A percentile compares a stretch with the other conserved stretches of the same genome.
Evolutionary conservation across 2,888 invertebrate genomes (phyloP).

Genomic region (Aleiodes leptofemur): DNA sequence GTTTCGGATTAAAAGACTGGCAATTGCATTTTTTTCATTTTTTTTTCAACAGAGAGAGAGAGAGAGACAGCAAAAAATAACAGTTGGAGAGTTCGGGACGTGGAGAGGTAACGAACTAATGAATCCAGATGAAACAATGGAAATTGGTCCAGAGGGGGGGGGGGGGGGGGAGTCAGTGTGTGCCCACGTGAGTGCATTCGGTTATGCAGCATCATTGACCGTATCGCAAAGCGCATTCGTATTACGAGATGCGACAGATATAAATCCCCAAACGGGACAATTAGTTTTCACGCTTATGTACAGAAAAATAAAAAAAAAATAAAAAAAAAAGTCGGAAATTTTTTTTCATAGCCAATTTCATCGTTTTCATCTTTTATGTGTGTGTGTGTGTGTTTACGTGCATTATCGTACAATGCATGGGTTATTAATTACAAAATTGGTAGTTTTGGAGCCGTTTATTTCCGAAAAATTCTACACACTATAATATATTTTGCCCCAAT

Average conservation of each 20-base stretch:
- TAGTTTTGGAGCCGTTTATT: neutral
- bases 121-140: slow-evolving; percentile 33
- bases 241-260: slow-evolving; percentile 35
- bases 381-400: neutral
- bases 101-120: slow-evolving; percentile 1
- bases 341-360: slow-evolving; percentile 5
- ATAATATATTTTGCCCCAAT: neutral
- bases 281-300: slow-evolving; percentile 37
- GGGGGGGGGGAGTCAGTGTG: neutral
- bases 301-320: neutral
- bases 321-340: neutral
- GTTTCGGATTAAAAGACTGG: neutral
- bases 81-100: slow-evolving; percentile 6
- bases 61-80: neutral
- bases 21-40: slow-evolving; percentile 10
- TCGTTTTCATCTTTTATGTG: too few relatives aligned
- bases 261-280: slow-evolving; percentile 46
- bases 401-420: slow-evolving; percentile 21
- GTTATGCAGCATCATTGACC: slow-evolving; percentile 45
- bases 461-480: neutral
- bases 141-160: neutral
- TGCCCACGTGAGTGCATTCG: slow-evolving; percentile 8
- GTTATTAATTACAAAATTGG: slow-evolving; percentile 28
- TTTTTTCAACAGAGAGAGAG: neutral
- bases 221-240: slow-evolving; percentile 35